Evolutionary conservation across 2,797 vertebrate genomes (phyloP).

Genomic region (Rhabdomys pumilio): DNA sequence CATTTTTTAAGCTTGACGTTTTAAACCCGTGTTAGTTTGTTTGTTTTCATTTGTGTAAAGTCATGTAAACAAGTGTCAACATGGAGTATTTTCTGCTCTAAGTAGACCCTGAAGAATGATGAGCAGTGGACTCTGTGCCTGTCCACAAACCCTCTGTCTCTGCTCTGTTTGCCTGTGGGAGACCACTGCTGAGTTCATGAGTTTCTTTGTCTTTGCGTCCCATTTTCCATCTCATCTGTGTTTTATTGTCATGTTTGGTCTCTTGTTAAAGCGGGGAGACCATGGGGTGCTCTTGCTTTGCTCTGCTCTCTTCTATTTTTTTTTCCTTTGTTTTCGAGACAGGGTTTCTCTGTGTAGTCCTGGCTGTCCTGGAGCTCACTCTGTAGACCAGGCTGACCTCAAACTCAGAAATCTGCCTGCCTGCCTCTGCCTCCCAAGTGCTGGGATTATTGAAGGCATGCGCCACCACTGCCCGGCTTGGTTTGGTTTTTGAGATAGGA

Average conservation of each 20-base stretch:
- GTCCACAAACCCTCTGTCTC: not conserved
- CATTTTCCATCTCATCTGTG: slow-evolving; percentile 17
- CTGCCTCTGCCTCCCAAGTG: too few species aligned
- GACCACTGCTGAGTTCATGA: too few species aligned
- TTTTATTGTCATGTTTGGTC: not conserved
- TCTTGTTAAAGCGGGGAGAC: not conserved
- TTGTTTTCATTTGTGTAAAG: slow-evolving; percentile 1
- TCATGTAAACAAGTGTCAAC: not conserved
- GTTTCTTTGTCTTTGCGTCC: not conserved
- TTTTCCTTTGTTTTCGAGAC: not conserved
- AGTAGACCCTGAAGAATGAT: not conserved
- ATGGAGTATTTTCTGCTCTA: not conserved
- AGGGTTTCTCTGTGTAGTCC: too few species aligned
- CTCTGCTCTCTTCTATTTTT: not conserved
- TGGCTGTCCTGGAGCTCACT: too few species aligned
- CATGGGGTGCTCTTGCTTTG: not conserved
- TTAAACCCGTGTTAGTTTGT: not conserved
- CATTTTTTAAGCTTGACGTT: slow-evolving; percentile 21
- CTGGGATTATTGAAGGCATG: too few species aligned
- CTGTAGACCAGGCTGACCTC: too few species aligned
- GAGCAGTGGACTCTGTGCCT: not conserved
- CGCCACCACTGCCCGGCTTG: not conserved
- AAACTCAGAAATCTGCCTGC: too few species aligned
- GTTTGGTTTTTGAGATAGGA: not conserved
- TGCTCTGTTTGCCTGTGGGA: too few species aligned